phyloP scores from a whole-genome alignment of 1,140 invertebrate species.

The Glossosoma conforme region DNA sequence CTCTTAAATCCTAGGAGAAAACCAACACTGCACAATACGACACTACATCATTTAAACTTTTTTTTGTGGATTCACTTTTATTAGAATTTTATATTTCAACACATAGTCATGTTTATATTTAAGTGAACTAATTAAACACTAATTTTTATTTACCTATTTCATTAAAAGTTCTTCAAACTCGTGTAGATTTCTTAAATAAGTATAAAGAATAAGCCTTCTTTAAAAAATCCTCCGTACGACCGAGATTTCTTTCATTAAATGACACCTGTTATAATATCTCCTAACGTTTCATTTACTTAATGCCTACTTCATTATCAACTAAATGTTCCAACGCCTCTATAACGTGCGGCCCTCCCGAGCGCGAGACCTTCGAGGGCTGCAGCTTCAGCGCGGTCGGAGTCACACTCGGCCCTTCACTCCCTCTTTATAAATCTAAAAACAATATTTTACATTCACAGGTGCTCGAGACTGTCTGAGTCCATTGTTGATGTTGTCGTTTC shows the following conservation, averaged over 20 bases:
- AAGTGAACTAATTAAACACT: slow-evolving; percentile 25
- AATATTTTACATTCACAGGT: slow-evolving; percentile 23
- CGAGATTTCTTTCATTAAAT: slow-evolving; percentile 12
- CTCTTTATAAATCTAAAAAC: slow-evolving; percentile 31
- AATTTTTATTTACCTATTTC: slow-evolving; percentile 20
- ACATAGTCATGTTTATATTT: slow-evolving; percentile 9
- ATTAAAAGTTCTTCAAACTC: neutral
- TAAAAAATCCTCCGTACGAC: slow-evolving; percentile 12
- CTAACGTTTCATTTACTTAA: slow-evolving; percentile 24
- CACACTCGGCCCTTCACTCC: too few species aligned
- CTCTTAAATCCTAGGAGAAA: slow-evolving; percentile 27
- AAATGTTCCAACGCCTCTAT: slow-evolving; percentile 11
- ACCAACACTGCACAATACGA: slow-evolving; percentile 31
- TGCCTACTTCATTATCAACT: slow-evolving; percentile 8
- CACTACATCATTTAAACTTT: slow-evolving; percentile 27
- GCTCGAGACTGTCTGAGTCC: slow-evolving; percentile 20
- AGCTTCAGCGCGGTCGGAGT: too few species aligned
- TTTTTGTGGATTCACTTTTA: slow-evolving; percentile 14
- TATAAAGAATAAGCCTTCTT: slow-evolving; percentile 45
- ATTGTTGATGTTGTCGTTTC: too few species aligned
- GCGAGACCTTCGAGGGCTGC: too few species aligned
- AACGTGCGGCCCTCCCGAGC: too few species aligned
- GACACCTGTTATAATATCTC: slow-evolving; percentile 4
- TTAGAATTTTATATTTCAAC: slow-evolving; percentile 5
- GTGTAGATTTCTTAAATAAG: slow-evolving; percentile 32